Base-by-base conservation (phyloP, 2,888 invertebrate genomes). In the Tethea ocularis region DNA sequence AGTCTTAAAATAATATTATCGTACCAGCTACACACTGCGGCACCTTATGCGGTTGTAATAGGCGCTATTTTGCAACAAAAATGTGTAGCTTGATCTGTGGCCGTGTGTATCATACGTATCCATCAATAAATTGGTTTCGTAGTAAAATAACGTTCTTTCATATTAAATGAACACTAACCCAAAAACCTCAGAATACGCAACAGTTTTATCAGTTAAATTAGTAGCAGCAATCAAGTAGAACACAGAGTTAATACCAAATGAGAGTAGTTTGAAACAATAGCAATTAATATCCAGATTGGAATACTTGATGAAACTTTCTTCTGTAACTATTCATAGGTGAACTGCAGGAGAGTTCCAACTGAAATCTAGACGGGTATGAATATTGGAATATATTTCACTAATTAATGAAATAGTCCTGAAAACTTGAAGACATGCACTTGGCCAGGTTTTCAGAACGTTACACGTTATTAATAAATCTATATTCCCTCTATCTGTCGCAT, bases 261-360 rank as follows among this genome's bases (percentile, higher is more conserved):
- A 52, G 26, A 52, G 29, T 36, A 52, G 51, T 61, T 61, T 2
- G 24, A 51, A 56, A 57, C 57, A 61, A 61, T 57, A 55, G 20
- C 55, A 36, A 55, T 61, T 57, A 57, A 26, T 36, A 51, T 56
- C 55, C 23, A 26, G 51, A 52, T 55, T 60, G 57, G 36, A 57
- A 22, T 52, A 54, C 51, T 55, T 51, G 51, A 57, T 52, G 53
- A 36, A 57, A 54, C 53, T 57, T 55, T 54, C 38, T 36, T 51
- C 26, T 23, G 26, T 20, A 57, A 61, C 38, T 57, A 52, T 52
- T 22, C 53, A 46, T 52, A 57, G 52, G 46, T 46, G 46, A 46
- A 46, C 20, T 46, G 46, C 20, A 46, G 20, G 10, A 2, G 10
- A n/a, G 2, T 46, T 46, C 46, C 46, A 10, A 46, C 46, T 8